These are phyloP conservation scores for Leucophenga varia DNA, from an alignment of 1,140 invertebrate species.

Conservation along the genomic window DNA sequence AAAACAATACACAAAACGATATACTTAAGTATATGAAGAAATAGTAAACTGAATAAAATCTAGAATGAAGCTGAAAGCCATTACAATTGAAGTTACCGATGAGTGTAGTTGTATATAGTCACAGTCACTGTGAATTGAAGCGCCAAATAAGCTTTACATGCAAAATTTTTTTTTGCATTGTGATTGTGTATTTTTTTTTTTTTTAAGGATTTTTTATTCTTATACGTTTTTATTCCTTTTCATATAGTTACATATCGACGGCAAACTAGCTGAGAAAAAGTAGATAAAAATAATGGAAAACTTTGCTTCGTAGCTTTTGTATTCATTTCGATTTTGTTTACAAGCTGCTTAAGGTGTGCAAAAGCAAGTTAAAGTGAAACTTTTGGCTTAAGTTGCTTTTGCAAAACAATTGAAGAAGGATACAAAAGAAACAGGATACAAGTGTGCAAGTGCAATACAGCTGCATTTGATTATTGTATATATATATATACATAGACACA, in stretches of 20 bases:
- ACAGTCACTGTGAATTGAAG: constrained; percentile 44
- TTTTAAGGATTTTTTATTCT: constrained; percentile 6
- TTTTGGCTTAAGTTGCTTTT: too few species aligned
- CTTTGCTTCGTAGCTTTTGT: constrained; percentile 14
- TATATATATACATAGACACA: too few species aligned
- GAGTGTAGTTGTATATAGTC: too few species aligned
- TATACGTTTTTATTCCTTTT: constrained; percentile 17
- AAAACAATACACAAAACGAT: constrained; percentile 47
- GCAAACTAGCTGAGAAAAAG: constrained; percentile 46
- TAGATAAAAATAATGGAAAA: constrained; percentile 53
- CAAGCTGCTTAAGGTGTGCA: constrained; percentile 36
- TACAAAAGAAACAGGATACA: too few species aligned
- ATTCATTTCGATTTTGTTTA: constrained; percentile 19
- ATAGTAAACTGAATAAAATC: constrained; percentile 53
- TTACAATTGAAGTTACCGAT: too few species aligned
- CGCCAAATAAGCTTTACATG: constrained; percentile 40
- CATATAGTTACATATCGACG: constrained; percentile 40
- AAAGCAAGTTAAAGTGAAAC: constrained; percentile 42
- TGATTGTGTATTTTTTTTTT: constrained; percentile 21
- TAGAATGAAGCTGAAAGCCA: too few species aligned
- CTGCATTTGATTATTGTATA: too few species aligned
- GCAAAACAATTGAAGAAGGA: too few species aligned
- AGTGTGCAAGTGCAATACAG: too few species aligned
- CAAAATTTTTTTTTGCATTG: constrained; percentile 39
- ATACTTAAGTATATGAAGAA: constrained; percentile 53